A percentile compares a stretch with the other conserved stretches of the same genome.
Conservation (phyloP, 2,888 invertebrate genomes). For the Drosophila niveifrons region DNA sequence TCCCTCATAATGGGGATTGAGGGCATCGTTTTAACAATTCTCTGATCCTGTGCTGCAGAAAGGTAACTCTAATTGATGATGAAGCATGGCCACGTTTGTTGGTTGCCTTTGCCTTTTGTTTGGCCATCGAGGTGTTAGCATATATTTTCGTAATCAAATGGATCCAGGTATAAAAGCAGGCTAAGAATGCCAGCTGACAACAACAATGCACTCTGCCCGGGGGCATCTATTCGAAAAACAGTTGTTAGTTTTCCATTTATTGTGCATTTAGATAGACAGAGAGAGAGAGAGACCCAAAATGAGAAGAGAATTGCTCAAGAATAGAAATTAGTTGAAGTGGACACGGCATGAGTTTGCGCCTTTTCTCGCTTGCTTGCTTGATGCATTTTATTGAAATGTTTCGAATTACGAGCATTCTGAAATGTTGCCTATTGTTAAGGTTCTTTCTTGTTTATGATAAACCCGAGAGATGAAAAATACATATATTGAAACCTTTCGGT, state of each 20-base stretch:
- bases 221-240: conserved; percentile 55
- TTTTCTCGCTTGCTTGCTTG: conserved; percentile 45
- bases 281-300: background rate
- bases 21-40: conserved; percentile 23
- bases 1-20: conserved; percentile 55
- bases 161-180: conserved; percentile 55
- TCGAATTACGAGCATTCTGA: conserved; percentile 9
- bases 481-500: conserved; percentile 1
- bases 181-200: conserved; percentile 62
- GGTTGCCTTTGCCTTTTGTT: conserved; percentile 68
- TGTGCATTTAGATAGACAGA: conserved; percentile 61
- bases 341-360: conserved; percentile 58
- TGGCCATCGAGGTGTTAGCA: conserved; percentile 76
- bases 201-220: conserved; percentile 31
- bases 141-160: conserved; percentile 77
- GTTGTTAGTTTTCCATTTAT: conserved; percentile 78
- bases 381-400: conserved; percentile 76
- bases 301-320: conserved; percentile 1
- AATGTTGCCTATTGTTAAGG: conserved; percentile 54
- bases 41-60: conserved; percentile 75
- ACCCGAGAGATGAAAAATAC: no score
- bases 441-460: conserved; percentile 6
- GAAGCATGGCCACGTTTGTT: conserved; percentile 50
- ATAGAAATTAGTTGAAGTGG: conserved; percentile 75
- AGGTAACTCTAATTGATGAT: conserved; percentile 81